Percentiles rank a stretch among this genome's conserved stretches.
These are phyloP conservation scores for Platycnemis pennipes DNA, from an alignment of 2,888 invertebrate genomes.

Conservation along the genomic window DNA sequence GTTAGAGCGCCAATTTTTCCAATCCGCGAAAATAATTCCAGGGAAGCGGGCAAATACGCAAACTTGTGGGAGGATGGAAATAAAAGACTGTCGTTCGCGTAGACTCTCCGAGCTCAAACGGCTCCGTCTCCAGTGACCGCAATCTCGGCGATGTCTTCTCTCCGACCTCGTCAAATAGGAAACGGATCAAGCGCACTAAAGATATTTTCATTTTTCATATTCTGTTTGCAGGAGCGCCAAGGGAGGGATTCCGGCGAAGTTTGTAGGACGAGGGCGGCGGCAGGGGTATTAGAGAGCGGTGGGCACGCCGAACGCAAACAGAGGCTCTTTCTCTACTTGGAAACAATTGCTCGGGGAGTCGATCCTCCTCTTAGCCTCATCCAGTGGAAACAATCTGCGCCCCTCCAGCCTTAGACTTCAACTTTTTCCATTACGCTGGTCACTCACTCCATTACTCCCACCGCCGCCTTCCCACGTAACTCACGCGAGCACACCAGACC, in stretches of 20 bases:
- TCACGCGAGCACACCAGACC: conserved; percentile 5
- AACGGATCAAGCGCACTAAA: background rate
- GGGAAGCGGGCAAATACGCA: background rate
- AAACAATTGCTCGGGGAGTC: background rate
- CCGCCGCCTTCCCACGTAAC: background rate
- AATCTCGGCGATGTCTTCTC: conserved; percentile 21
- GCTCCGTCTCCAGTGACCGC: background rate
- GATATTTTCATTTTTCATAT: background rate
- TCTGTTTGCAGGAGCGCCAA: background rate
- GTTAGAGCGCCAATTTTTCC: background rate
- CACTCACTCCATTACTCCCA: background rate
- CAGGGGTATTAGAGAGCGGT: background rate
- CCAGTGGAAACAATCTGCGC: background rate
- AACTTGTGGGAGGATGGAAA: background rate
- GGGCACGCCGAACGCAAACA: background rate
- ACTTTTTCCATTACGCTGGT: conserved; percentile 31
- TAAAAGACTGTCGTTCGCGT: background rate
- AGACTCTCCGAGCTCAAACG: background rate
- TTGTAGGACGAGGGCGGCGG: background rate
- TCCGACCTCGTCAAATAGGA: background rate
- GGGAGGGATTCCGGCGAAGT: background rate
- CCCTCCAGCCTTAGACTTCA: background rate
- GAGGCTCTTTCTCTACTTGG: background rate
- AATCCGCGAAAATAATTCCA: conserved; percentile 8
- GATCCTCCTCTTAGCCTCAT: background rate